These are phyloP conservation scores for Drosophila lacicola DNA, from an alignment of 2,888 invertebrate species.

Conservation along the genomic window DNA sequence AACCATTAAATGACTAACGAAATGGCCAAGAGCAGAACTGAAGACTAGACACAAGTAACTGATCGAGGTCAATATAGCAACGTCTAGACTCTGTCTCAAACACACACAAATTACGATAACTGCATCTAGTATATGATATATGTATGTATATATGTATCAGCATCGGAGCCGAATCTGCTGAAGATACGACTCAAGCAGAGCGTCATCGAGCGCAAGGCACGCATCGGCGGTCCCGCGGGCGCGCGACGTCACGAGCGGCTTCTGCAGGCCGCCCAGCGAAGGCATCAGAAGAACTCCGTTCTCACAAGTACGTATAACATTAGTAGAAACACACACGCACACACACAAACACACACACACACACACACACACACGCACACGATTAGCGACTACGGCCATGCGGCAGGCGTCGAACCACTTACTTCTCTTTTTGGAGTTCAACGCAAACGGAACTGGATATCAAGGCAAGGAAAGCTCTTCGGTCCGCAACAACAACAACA, in stretches of 20 bases:
- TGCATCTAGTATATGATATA: conserved; percentile 1
- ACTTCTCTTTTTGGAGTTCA: not conserved
- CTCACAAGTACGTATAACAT: conserved; percentile 84
- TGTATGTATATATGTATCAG: conserved; percentile 85
- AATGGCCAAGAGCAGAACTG: not conserved
- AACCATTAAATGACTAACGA: conserved; percentile 23
- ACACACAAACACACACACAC: conserved; percentile 17
- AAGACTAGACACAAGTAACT: not conserved
- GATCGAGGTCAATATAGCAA: too few species aligned
- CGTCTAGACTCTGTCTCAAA: not conserved
- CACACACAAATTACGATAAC: conserved; percentile 1
- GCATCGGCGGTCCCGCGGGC: conserved; percentile 93
- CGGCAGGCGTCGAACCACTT: conserved; percentile 41
- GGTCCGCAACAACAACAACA: conserved; percentile 12
- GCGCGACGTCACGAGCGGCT: conserved; percentile 91
- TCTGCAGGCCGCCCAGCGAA: conserved; percentile 88
- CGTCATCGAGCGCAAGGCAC: conserved; percentile 96
- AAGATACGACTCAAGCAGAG: conserved; percentile 97
- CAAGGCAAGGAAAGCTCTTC: conserved; percentile 37
- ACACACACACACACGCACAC: conserved; percentile 2
- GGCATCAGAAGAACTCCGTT: conserved; percentile 85
- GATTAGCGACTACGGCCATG: too few species aligned
- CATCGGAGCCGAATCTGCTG: conserved; percentile 98
- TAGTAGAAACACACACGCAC: conserved; percentile 15
- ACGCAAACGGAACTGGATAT: conserved; percentile 33